Base-by-base conservation (phyloP, 2,797 vertebrate species). In the Acanthis flammea region DNA sequence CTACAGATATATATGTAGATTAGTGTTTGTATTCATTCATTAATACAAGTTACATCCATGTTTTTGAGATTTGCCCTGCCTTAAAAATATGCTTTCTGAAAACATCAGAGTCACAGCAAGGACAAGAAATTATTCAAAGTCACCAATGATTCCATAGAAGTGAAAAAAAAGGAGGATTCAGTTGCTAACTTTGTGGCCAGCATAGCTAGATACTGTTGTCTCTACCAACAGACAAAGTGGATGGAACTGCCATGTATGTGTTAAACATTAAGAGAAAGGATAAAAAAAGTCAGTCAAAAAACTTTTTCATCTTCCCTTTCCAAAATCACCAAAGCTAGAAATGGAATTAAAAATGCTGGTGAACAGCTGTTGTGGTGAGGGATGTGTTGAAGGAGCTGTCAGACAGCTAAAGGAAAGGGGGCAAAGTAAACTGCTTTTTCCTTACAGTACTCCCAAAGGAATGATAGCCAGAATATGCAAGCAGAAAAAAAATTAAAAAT, bases 401-500 rank as follows among this genome's bases (percentile, higher is more conserved):
- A 93, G 42, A 86, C 9, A 81, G 21, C 18, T 66, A 82, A 92
- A 78, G 63, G n/a, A 88, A 71, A 23, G 31, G 14, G 15, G 60
- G 70, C 37, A 65, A 79, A 91, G n/a, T 83, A 90, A 93, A 90
- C 61, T 72, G 8, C 30, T 60, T 93, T 89, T 33, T 67, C 19
- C 62, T 78, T 86, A 51, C 67, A 86, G 33, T 71, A 72, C 41
- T 95, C 95, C 86, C 92, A 75, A 82, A 68, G 66, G 58, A 65
- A 35, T 10, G 53, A 25, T 47, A 95, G 23, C 77, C 71, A 93
- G 63, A 95, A 95, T 51, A 93, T 44, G 22, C 50, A 91, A 90
- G 45, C 17, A 91, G 57, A 33, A 92, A 76, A 86, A 94, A 86
- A 68, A 90, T 60, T 83, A 91, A 90, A 96, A 72, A 94, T 96